Percentiles rank a stretch among this genome's conserved stretches.
Evolutionary conservation across 2,797 vertebrate species (phyloP).

Genomic region (Liparis tanakae): DNA sequence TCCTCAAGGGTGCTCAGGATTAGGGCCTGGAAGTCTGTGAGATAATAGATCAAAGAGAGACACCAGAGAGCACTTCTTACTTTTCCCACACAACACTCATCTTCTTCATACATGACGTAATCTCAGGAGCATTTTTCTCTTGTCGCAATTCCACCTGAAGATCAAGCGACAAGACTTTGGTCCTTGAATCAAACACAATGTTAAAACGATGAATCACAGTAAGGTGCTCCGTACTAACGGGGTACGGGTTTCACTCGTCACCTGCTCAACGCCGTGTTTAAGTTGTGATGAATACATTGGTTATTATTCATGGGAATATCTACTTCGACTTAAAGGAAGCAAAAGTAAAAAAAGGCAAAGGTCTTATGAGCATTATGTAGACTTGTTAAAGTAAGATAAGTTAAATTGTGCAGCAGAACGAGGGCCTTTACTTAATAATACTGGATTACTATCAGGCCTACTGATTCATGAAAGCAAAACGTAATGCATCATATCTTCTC

Average conservation of each 20-base stretch:
- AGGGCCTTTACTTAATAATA: background rate
- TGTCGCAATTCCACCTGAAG: conserved; percentile 49
- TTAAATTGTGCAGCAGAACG: background rate
- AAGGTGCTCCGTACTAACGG: background rate
- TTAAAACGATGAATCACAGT: conserved; percentile 13
- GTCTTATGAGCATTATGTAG: background rate
- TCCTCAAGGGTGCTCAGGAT: conserved; percentile 77
- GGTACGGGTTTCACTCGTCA: background rate
- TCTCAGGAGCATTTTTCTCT: conserved; percentile 53
- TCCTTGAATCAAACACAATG: conserved; percentile 43
- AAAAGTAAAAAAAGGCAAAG: background rate
- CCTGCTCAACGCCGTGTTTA: background rate
- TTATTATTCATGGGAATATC: background rate
- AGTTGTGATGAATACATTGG: background rate
- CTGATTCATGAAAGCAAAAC: background rate
- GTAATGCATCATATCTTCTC: background rate
- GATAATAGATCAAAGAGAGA: conserved; percentile 85
- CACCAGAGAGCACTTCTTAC: conserved; percentile 64
- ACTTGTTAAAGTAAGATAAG: background rate
- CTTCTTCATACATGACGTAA: conserved; percentile 68
- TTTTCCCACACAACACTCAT: conserved; percentile 70
- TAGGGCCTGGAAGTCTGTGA: conserved; percentile 80
- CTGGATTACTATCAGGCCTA: background rate
- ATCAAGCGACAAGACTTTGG: conserved; percentile 33
- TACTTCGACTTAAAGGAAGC: background rate